These are phyloP conservation scores for Nasua narica DNA, from an alignment of 2,797 vertebrate genomes.

Conservation along the genomic window DNA sequence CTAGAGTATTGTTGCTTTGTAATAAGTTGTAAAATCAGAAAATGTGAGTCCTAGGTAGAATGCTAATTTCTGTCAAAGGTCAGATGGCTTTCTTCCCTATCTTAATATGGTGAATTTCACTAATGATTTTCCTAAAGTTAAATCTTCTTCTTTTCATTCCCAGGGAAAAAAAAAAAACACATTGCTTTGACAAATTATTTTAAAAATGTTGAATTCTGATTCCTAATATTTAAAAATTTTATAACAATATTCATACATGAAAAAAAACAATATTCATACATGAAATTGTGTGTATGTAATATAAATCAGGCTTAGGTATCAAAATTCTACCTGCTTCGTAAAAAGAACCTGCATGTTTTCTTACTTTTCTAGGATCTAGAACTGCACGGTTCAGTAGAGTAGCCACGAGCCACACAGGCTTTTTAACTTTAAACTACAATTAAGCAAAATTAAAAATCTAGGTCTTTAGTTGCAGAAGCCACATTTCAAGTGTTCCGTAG, in stretches of 20 bases:
- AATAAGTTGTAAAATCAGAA: not conserved
- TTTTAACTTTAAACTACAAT: not conserved
- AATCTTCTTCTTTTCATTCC: not conserved
- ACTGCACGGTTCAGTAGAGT: not conserved
- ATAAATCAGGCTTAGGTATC: not conserved
- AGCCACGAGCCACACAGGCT: not conserved
- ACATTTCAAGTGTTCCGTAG: not conserved
- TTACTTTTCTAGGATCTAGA: not conserved
- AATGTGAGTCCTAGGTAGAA: not conserved
- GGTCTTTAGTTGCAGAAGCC: not conserved
- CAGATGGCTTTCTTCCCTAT: not conserved
- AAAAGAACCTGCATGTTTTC: not conserved
- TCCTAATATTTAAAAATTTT: not conserved
- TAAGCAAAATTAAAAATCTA: not conserved
- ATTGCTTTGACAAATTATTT: not conserved
- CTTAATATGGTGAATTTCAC: not conserved
- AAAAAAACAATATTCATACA: not conserved
- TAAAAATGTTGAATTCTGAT: not conserved
- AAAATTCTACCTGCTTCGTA: not conserved
- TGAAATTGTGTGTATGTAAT: not conserved
- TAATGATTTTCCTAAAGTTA: not conserved
- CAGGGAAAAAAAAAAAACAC: not conserved
- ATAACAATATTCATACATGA: not conserved
- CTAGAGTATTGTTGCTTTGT: not conserved
- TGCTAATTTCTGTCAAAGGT: not conserved